Percentiles rank a stretch among this genome's conserved stretches.
Conservation (phyloP, 2,113 vertebrate genomes). For the Larimichthys crocea region DNA sequence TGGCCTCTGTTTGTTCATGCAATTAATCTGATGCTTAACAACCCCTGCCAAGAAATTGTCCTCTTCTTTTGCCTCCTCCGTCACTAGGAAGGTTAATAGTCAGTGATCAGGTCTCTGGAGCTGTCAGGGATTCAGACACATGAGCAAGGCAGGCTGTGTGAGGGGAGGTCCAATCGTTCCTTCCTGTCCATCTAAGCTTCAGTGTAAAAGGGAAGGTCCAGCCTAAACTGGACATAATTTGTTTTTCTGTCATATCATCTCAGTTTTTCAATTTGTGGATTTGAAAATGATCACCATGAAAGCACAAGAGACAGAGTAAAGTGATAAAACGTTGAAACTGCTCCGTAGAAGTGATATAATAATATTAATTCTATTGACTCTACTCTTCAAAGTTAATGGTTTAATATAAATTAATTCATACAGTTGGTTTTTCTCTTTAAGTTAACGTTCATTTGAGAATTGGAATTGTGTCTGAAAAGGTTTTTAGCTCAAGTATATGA, state of each 20-base stretch:
- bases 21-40: not conserved
- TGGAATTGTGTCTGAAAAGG: not conserved
- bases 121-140: not conserved
- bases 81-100: not conserved
- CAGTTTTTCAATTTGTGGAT: not conserved
- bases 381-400: not conserved
- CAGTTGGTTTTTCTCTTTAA: not conserved
- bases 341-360: not conserved
- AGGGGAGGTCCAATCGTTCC: not conserved
- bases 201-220: conserved; percentile 12
- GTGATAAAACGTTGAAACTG: not conserved
- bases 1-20: not conserved
- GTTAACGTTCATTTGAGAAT: not conserved
- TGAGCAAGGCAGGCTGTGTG: not conserved
- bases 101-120: not conserved
- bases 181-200: not conserved
- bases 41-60: not conserved
- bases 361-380: not conserved
- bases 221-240: not conserved
- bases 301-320: not conserved
- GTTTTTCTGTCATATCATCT: conserved; percentile 3
- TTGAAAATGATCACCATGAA: not conserved
- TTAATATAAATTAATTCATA: not conserved
- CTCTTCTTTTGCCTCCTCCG: not conserved
- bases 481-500: not conserved